Percentiles rank a stretch among this genome's conserved stretches.
phyloP scores from a whole-genome alignment of 2,113 vertebrate genomes.

The Hystrix cristata region DNA sequence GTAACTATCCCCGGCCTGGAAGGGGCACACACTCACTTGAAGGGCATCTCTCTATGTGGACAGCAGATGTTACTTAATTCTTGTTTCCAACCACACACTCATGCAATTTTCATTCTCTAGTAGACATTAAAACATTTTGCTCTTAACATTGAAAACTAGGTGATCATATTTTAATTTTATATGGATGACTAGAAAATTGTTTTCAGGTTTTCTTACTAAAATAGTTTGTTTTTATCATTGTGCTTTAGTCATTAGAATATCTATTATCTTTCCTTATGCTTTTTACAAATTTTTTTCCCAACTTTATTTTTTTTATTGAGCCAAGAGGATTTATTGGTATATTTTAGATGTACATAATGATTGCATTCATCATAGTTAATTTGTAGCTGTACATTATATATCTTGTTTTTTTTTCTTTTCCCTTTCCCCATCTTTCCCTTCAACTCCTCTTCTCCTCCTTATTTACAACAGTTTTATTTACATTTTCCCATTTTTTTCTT shows the following conservation, averaged over 20 bases:
- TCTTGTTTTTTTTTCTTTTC: no score
- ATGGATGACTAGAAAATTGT: not conserved
- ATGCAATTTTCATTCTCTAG: not conserved
- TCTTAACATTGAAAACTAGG: not conserved
- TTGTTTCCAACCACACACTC: not conserved
- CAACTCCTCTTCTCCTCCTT: no score
- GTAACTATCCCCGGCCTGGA: not conserved
- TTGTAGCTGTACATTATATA: no score
- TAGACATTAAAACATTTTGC: not conserved
- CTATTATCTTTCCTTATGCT: not conserved
- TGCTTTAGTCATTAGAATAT: not conserved
- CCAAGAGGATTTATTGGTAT: no score
- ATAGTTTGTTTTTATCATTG: not conserved
- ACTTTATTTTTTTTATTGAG: no score
- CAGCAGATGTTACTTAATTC: not conserved
- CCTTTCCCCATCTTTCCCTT: no score
- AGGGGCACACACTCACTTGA: not conserved
- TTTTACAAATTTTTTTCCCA: not conserved
- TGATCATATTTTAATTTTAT: conserved; percentile 1
- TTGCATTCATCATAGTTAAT: no score
- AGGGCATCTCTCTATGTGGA: not conserved
- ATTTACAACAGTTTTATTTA: no score
- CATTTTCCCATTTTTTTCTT: no score
- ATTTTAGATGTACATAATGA: no score
- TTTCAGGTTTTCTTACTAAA: not conserved